Percentiles rank a stretch among this genome's conserved stretches.
These are phyloP conservation scores for Troides helena DNA, from an alignment of 2,888 invertebrate genomes.

Conservation along the genomic window DNA sequence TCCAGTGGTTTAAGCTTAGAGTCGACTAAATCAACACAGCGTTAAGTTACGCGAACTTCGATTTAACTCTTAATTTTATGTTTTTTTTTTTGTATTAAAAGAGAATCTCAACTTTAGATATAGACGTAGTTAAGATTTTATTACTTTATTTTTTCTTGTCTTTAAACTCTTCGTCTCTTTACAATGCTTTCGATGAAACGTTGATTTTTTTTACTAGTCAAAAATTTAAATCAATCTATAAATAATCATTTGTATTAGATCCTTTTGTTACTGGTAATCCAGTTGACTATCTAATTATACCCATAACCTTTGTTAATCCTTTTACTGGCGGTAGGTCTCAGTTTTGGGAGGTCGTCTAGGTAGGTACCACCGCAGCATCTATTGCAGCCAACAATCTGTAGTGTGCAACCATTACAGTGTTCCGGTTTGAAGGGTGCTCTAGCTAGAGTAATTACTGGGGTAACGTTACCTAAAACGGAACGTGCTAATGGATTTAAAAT, in stretches of 20 bases:
- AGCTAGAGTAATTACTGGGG: too few species aligned
- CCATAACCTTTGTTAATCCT: too few species aligned
- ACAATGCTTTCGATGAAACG: slow-evolving; percentile 8
- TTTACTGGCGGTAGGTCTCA: too few species aligned
- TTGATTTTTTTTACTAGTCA: slow-evolving; percentile 75
- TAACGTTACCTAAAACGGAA: too few species aligned
- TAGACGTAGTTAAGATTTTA: slow-evolving; percentile 19
- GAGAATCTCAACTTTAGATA: slow-evolving; percentile 31
- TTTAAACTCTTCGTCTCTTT: slow-evolving; percentile 9
- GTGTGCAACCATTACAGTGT: too few species aligned
- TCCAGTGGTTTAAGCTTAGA: slow-evolving; percentile 6
- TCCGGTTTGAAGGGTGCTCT: too few species aligned
- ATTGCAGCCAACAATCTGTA: too few species aligned
- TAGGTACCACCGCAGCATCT: too few species aligned
- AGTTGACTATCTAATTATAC: too few species aligned
- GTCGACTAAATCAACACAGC: background rate
- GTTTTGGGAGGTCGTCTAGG: too few species aligned
- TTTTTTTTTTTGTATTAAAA: slow-evolving; percentile 25
- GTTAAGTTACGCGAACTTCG: slow-evolving; percentile 6
- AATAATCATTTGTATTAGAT: background rate
- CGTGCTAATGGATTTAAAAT: too few species aligned
- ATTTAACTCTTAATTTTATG: slow-evolving; percentile 3
- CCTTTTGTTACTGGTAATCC: too few species aligned
- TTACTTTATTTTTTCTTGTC: slow-evolving; percentile 32
- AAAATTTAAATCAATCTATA: slow-evolving; percentile 37